These are phyloP conservation scores for Drosophila navojoa DNA, from an alignment of 1,140 invertebrate species.

Conservation along the genomic window DNA sequence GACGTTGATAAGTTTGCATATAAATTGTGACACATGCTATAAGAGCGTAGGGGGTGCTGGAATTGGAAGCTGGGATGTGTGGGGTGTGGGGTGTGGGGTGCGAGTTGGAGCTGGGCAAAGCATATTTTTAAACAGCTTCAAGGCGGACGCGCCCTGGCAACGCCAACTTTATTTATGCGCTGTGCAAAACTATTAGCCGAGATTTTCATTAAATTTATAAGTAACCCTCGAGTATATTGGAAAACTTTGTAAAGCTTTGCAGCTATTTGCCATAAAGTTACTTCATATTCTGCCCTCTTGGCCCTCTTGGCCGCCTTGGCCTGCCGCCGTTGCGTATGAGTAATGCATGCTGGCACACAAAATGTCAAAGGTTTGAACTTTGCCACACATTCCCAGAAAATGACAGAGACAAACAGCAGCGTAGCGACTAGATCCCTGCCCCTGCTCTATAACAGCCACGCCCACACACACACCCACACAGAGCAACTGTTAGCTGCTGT, in stretches of 20 bases:
- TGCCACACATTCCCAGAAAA: conserved; percentile 64
- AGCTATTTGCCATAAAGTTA: conserved; percentile 55
- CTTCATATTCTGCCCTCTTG: conserved; percentile 45
- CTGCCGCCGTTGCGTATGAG: conserved; percentile 69
- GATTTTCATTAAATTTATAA: conserved; percentile 80
- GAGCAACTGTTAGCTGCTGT: conserved; percentile 41
- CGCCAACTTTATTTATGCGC: conserved; percentile 65
- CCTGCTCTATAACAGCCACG: conserved; percentile 14
- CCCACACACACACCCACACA: conserved; percentile 4
- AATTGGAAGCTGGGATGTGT: too few relatives aligned
- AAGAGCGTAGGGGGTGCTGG: neutral
- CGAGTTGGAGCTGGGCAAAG: neutral
- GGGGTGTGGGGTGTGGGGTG: too few relatives aligned
- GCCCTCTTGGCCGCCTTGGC: neutral
- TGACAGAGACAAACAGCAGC: conserved; percentile 58
- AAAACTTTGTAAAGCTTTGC: conserved; percentile 59
- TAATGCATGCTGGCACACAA: conserved; percentile 71
- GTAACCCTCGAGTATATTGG: conserved; percentile 53
- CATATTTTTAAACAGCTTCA: conserved; percentile 53
- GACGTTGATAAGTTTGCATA: conserved; percentile 81
- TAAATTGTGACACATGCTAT: conserved; percentile 75
- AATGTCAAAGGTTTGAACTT: conserved; percentile 81
- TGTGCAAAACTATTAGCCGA: conserved; percentile 68
- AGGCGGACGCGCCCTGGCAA: conserved; percentile 24
- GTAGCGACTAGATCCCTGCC: neutral